Evolutionary conservation across 2,113 vertebrate species (phyloP).

Genomic region (Brevimyrus niger): DNA sequence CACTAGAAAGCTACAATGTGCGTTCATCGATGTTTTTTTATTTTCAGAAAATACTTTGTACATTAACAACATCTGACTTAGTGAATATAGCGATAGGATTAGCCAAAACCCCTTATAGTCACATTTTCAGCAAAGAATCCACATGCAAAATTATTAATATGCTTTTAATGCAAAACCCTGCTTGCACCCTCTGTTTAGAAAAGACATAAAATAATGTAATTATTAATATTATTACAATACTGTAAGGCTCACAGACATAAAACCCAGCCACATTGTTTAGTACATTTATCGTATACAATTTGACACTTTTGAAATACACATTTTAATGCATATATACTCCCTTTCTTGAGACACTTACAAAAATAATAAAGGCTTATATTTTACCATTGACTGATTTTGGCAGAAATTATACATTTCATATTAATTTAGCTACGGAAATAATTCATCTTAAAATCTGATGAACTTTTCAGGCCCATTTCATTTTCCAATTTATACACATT

Average conservation of each 20-base stretch:
- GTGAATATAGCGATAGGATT: constrained; percentile 37
- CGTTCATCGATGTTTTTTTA: constrained; percentile 13
- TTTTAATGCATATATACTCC: not conserved
- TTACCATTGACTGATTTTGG: constrained; percentile 23
- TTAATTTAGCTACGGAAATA: constrained; percentile 9
- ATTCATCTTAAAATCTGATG: constrained; percentile 5
- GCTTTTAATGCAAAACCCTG: constrained; percentile 20
- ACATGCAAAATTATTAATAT: constrained; percentile 12
- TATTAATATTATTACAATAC: constrained; percentile 21
- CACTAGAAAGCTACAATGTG: constrained; percentile 11
- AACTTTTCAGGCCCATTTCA: not conserved
- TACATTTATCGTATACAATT: constrained; percentile 24
- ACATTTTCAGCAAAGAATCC: constrained; percentile 14
- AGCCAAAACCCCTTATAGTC: constrained; percentile 1
- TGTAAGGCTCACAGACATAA: constrained; percentile 28
- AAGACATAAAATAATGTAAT: constrained; percentile 21
- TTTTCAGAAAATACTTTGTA: constrained; percentile 58
- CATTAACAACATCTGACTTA: constrained; percentile 51
- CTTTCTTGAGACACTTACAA: constrained; percentile 21
- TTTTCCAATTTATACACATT: constrained; percentile 1
- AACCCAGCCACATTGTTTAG: constrained; percentile 17
- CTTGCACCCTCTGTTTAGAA: constrained; percentile 27
- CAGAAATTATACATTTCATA: constrained; percentile 21
- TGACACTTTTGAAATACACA: constrained; percentile 22
- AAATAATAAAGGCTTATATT: constrained; percentile 24